Conservation (phyloP, 2,797 vertebrate species). For the Buceros bicornis region DNA sequence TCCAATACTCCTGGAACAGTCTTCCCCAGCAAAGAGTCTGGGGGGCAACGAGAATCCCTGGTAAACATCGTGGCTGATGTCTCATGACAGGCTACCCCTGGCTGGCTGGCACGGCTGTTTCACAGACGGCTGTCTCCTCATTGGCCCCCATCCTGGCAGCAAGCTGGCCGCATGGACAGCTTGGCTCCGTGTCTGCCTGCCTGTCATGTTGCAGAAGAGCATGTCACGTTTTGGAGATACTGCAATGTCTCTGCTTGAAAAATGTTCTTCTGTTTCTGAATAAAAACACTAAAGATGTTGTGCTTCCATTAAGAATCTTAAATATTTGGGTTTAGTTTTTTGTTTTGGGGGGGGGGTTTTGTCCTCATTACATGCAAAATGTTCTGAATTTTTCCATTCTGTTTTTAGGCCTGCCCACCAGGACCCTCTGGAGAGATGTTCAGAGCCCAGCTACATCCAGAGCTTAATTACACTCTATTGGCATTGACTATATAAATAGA, state of each 20-base stretch:
- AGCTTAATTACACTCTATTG: background rate
- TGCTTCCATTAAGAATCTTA: background rate
- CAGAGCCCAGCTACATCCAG: background rate
- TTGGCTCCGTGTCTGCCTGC: background rate
- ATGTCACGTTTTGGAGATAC: background rate
- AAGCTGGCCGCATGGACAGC: background rate
- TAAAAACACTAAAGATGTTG: background rate
- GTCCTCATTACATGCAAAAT: background rate
- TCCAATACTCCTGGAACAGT: background rate
- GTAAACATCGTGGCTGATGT: background rate
- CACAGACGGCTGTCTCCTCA: background rate
- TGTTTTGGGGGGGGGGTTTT: too few relatives aligned
- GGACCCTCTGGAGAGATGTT: background rate
- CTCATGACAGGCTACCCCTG: background rate
- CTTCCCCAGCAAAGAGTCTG: background rate
- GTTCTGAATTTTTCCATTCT: background rate
- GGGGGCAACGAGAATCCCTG: background rate
- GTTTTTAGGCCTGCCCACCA: background rate
- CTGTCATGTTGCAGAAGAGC: background rate
- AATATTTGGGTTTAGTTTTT: background rate
- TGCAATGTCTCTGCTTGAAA: background rate
- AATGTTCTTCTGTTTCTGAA: background rate
- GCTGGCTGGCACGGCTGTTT: background rate
- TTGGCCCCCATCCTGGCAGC: background rate
- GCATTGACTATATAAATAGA: background rate